Conservation (phyloP, 2,888 invertebrate genomes). For the Himalopsyche japonica region DNA sequence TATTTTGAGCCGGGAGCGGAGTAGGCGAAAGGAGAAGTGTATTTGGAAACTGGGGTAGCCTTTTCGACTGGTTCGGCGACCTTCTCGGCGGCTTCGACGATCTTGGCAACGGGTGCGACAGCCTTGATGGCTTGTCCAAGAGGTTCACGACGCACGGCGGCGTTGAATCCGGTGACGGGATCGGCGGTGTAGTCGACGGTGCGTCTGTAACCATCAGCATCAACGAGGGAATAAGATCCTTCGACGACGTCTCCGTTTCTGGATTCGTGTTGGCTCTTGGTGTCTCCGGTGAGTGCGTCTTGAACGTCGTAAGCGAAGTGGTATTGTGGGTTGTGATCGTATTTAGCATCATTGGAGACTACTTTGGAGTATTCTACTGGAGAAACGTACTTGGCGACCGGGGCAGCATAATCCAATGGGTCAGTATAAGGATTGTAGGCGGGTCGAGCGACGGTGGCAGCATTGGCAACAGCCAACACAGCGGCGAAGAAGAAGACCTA, state of each 20-base stretch:
- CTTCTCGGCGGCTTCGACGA: too few species aligned
- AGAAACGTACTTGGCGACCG: conserved; percentile 29
- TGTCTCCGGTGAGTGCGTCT: conserved; percentile 67
- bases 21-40: conserved; percentile 41
- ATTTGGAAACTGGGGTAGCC: conserved; percentile 43
- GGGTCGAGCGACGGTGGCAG: conserved; percentile 39
- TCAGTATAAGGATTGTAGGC: conserved; percentile 50
- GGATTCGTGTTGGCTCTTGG: conserved; percentile 57
- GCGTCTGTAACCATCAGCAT: conserved; percentile 49
- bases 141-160: conserved; percentile 53
- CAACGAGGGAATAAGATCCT: conserved; percentile 56
- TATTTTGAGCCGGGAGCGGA: too few species aligned
- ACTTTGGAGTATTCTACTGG: conserved; percentile 26
- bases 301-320: conserved; percentile 71
- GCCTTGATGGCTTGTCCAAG: conserved; percentile 35
- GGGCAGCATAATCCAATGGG: conserved; percentile 65
- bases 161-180: conserved; percentile 57
- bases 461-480: conserved; percentile 53
- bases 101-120: conserved; percentile 46
- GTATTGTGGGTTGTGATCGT: conserved; percentile 68
- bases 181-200: conserved; percentile 56
- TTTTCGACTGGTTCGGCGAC: conserved; percentile 48
- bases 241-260: conserved; percentile 37
- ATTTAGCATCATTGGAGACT: conserved; percentile 52
- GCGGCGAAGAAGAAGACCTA: conserved; percentile 3